Evolutionary conservation across 2,888 invertebrate species (phyloP).

Genomic region (Hypsopygia costalis): DNA sequence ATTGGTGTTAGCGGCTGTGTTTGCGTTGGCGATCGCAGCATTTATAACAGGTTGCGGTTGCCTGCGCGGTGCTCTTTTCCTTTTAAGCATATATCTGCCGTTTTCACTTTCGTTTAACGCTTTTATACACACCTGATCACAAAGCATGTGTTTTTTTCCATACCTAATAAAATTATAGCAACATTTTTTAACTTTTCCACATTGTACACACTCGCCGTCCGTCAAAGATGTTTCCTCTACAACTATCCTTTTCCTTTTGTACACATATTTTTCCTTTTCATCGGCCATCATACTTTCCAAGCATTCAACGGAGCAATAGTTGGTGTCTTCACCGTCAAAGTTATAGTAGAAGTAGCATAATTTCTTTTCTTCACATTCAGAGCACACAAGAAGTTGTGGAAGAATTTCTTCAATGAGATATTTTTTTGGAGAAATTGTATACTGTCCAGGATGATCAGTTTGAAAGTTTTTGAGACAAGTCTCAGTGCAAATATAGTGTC

Average conservation of each 20-base stretch:
- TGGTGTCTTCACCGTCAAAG: constrained; percentile 64
- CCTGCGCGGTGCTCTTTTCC: constrained; percentile 31
- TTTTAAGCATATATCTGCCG: constrained; percentile 56
- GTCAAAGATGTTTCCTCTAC: constrained; percentile 56
- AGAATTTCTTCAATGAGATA: constrained; percentile 63
- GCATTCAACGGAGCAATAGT: constrained; percentile 78
- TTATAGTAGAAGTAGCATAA: constrained; percentile 68
- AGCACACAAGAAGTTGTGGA: constrained; percentile 47
- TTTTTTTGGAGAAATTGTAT: constrained; percentile 47
- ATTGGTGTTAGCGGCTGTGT: constrained; percentile 2
- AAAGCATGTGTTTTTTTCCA: constrained; percentile 71
- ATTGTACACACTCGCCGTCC: constrained; percentile 65
- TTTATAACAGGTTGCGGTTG: not conserved
- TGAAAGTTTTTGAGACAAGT: constrained; percentile 71
- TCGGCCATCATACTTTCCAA: constrained; percentile 75
- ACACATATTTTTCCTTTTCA: constrained; percentile 76
- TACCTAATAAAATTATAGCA: constrained; percentile 71
- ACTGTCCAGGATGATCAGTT: constrained; percentile 49
- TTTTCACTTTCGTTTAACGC: constrained; percentile 59
- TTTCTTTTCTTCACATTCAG: constrained; percentile 67
- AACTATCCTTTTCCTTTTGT: constrained; percentile 73
- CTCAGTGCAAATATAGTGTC: constrained; percentile 65
- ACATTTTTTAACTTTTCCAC: constrained; percentile 69
- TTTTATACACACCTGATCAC: constrained; percentile 80
- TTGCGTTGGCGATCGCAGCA: not conserved